phyloP scores from a whole-genome alignment of 2,888 invertebrate genomes.

The Zhengitettix transpicula region DNA sequence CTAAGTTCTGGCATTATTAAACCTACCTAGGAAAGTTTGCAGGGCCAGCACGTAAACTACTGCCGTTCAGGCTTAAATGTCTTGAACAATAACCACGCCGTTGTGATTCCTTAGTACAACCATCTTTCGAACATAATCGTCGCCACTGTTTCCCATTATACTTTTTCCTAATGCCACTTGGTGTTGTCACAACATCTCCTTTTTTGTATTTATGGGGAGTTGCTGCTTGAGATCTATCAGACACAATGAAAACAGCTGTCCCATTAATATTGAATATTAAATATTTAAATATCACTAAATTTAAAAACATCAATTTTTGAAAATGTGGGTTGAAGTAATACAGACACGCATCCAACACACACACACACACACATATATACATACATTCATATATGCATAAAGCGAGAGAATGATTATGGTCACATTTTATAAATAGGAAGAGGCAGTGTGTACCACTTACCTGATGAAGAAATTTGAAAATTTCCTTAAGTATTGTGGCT shows the following conservation, averaged over 20 bases:
- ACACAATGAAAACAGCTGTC: background rate
- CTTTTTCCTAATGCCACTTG: slow-evolving; percentile 93
- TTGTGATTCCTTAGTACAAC: slow-evolving; percentile 94
- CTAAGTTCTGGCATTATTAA: background rate
- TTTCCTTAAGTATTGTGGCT: no score
- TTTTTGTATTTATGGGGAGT: slow-evolving; percentile 94
- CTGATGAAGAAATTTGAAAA: no score
- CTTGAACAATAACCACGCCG: slow-evolving; percentile 91
- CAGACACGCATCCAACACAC: no score
- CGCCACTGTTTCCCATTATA: slow-evolving; percentile 99
- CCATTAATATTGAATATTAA: no score
- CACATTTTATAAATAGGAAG: no score
- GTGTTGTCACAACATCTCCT: slow-evolving; percentile 88
- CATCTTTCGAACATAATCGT: slow-evolving; percentile 85
- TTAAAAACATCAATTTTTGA: no score
- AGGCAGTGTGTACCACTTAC: no score
- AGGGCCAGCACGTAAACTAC: slow-evolving; percentile 29
- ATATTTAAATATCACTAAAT: no score
- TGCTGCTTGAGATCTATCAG: slow-evolving; percentile 64
- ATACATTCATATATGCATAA: no score
- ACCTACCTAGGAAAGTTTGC: slow-evolving; percentile 26
- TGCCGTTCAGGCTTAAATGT: slow-evolving; percentile 81
- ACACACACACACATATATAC: no score
- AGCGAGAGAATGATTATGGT: no score
- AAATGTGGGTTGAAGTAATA: no score